A percentile compares a stretch with the other conserved stretches of the same genome.
Conservation (phyloP, 2,797 vertebrate species). For the Leptodactylus fallax region DNA sequence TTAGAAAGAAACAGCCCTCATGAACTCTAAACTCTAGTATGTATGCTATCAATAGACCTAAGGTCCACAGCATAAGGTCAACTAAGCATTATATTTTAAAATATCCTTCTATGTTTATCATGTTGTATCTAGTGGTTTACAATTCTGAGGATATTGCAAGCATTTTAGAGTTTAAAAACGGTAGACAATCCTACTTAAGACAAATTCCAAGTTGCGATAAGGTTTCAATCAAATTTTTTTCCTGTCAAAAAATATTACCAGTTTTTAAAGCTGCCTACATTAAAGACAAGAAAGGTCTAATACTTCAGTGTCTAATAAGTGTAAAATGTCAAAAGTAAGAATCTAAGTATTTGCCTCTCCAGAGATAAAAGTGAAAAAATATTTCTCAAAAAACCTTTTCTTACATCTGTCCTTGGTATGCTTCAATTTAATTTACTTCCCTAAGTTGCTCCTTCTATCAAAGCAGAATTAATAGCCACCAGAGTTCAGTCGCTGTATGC, state of each 20-base stretch:
- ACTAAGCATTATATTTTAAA: too few relatives aligned
- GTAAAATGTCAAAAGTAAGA: conserved; percentile 30
- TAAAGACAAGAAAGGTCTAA: neutral
- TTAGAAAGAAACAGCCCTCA: too few relatives aligned
- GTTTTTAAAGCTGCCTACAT: neutral
- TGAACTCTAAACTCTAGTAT: too few relatives aligned
- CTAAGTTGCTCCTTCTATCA: conserved; percentile 65
- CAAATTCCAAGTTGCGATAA: neutral
- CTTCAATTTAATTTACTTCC: conserved; percentile 71
- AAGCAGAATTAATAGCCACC: conserved; percentile 69
- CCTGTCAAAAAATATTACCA: neutral
- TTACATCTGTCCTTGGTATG: conserved; percentile 66
- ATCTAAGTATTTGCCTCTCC: conserved; percentile 16
- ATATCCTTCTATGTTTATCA: too few relatives aligned
- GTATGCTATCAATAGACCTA: too few relatives aligned
- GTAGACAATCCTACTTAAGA: neutral
- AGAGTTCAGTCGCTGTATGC: conserved; percentile 63
- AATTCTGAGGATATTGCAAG: too few relatives aligned
- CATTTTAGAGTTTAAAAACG: too few relatives aligned
- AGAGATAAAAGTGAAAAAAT: conserved; percentile 58
- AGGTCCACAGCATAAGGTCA: too few relatives aligned
- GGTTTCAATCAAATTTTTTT: neutral
- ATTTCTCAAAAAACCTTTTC: conserved; percentile 66
- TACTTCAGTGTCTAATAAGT: neutral
- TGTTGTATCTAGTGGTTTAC: too few relatives aligned